A percentile compares a stretch with the other conserved stretches of the same genome.
Evolutionary conservation across 2,113 vertebrate species (phyloP).

Genomic region (Scytalopus superciliaris): DNA sequence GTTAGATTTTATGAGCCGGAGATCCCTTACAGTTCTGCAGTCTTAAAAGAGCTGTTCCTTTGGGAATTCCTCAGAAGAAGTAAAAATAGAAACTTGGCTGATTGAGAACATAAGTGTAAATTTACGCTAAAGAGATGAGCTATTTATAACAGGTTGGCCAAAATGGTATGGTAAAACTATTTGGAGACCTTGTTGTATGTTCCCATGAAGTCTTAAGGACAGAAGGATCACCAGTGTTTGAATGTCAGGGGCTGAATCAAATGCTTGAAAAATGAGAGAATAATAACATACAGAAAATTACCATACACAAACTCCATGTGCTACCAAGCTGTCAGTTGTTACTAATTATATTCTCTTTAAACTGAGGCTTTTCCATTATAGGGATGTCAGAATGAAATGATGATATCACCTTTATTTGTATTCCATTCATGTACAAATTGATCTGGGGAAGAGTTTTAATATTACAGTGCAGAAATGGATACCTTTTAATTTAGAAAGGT

Average conservation of each 20-base stretch:
- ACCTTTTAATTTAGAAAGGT: neutral
- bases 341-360: neutral
- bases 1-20: neutral
- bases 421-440: neutral
- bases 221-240: neutral
- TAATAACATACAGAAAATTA: neutral
- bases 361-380: neutral
- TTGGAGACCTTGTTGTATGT: neutral
- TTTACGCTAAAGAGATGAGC: neutral
- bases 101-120: neutral
- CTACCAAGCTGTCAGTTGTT: neutral
- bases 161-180: neutral
- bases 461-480: neutral
- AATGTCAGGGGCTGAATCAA: neutral
- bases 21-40: neutral
- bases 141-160: neutral
- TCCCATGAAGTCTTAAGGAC: neutral
- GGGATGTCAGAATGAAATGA: neutral
- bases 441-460: neutral
- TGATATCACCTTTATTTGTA: neutral
- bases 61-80: neutral
- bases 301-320: neutral
- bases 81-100: conserved; percentile 19
- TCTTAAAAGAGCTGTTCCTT: neutral
- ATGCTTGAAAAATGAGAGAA: neutral